phyloP scores from a whole-genome alignment of 2,113 vertebrate species.

The Sporophila hypoxantha region DNA sequence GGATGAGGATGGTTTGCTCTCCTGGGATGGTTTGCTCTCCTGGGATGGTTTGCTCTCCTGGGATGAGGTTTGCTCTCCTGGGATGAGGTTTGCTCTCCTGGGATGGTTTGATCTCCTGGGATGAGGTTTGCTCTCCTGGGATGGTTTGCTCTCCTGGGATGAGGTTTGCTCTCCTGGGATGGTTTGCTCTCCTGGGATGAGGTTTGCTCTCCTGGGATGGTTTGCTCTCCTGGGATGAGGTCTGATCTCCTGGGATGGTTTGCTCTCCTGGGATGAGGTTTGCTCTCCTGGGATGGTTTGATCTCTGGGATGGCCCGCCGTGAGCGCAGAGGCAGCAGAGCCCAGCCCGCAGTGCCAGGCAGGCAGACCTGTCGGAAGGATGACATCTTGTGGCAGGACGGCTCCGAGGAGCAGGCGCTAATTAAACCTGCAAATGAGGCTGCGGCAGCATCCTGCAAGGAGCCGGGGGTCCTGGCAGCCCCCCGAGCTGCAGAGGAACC shows the following conservation, averaged over 20 bases:
- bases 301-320: neutral
- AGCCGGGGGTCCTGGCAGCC: neutral
- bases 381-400: neutral
- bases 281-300: neutral
- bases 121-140: too few species aligned
- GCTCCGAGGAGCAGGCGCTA: neutral
- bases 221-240: neutral
- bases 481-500: neutral
- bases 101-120: too few species aligned
- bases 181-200: too few species aligned
- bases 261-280: neutral
- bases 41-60: too few species aligned
- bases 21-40: too few species aligned
- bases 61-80: neutral
- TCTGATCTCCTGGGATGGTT: too few species aligned
- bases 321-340: neutral
- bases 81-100: neutral
- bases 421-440: neutral
- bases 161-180: neutral
- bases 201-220: neutral
- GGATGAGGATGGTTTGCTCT: neutral
- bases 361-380: neutral
- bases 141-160: neutral
- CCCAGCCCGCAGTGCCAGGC: neutral
- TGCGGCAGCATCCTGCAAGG: accelerated